These are phyloP conservation scores for Lacanobia oleracea DNA, from an alignment of 2,888 invertebrate species.

Conservation along the genomic window DNA sequence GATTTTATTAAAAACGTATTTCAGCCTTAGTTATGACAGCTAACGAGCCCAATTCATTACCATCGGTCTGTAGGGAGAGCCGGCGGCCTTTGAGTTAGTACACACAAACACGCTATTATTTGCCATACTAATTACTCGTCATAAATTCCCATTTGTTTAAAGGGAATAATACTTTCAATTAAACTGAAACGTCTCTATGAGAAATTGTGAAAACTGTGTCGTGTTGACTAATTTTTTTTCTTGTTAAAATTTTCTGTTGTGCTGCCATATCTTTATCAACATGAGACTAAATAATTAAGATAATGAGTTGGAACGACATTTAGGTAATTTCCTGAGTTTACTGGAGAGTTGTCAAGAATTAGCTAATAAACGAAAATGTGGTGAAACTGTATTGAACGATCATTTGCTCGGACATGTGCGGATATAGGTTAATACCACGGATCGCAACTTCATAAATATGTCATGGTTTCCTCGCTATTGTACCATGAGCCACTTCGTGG, in stretches of 20 bases:
- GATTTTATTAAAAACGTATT: conserved; percentile 65
- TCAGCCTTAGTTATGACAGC: conserved; percentile 69
- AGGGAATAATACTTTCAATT: conserved; percentile 25
- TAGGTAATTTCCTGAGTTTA: conserved; percentile 29
- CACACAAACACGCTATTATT: conserved; percentile 77
- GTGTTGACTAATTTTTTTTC: not conserved
- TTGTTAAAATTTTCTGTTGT: not conserved
- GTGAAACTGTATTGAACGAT: conserved; percentile 41
- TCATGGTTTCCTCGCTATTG: conserved; percentile 48
- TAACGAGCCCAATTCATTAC: conserved; percentile 77
- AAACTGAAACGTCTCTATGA: conserved; percentile 8
- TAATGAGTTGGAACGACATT: conserved; percentile 32
- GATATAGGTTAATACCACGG: conserved; percentile 30
- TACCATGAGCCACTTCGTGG: conserved; percentile 62
- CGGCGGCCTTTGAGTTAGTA: conserved; percentile 70
- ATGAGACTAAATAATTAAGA: conserved; percentile 23
- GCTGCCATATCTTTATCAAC: conserved; percentile 21
- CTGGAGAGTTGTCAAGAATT: conserved; percentile 53
- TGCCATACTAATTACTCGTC: conserved; percentile 72
- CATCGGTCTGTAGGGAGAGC: conserved; percentile 70
- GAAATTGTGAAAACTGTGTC: not conserved
- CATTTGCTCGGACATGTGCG: conserved; percentile 30
- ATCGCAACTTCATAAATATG: conserved; percentile 34
- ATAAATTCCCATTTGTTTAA: conserved; percentile 69
- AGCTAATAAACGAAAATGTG: conserved; percentile 36